Evolutionary conservation across 2,797 vertebrate genomes (phyloP).

Genomic region (Lepus oiostolus): DNA sequence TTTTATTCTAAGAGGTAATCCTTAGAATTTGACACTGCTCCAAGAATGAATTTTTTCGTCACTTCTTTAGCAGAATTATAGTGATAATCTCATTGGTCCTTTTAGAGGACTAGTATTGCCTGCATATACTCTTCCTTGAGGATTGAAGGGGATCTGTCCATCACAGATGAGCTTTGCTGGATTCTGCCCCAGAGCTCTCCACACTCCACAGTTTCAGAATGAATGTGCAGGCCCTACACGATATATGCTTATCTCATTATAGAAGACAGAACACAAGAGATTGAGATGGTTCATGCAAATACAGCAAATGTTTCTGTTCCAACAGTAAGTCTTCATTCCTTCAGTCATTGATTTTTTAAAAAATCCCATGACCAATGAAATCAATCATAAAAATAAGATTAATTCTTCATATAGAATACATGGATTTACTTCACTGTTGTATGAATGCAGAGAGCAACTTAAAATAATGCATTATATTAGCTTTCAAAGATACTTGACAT

Average conservation of each 20-base stretch:
- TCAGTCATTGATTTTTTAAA: neutral
- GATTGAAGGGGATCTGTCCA: neutral
- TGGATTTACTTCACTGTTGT: no score
- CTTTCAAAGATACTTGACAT: no score
- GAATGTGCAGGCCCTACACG: neutral
- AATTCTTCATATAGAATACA: no score
- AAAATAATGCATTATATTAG: no score
- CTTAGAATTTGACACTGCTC: neutral
- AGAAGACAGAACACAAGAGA: neutral
- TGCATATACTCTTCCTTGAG: neutral
- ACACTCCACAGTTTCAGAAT: neutral
- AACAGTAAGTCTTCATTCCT: neutral
- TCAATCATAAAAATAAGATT: neutral
- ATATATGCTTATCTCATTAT: neutral
- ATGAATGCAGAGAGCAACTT: no score
- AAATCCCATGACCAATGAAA: neutral
- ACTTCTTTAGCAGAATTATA: neutral
- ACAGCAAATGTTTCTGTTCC: neutral
- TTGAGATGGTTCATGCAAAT: neutral
- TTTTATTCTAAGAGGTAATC: neutral
- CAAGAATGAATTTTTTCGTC: neutral
- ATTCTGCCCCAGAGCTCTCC: neutral
- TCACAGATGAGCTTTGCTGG: neutral
- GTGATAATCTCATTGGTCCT: neutral
- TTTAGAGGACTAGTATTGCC: neutral